Conservation (phyloP, 2,888 invertebrate species). For the Epinotia brunnichana region DNA sequence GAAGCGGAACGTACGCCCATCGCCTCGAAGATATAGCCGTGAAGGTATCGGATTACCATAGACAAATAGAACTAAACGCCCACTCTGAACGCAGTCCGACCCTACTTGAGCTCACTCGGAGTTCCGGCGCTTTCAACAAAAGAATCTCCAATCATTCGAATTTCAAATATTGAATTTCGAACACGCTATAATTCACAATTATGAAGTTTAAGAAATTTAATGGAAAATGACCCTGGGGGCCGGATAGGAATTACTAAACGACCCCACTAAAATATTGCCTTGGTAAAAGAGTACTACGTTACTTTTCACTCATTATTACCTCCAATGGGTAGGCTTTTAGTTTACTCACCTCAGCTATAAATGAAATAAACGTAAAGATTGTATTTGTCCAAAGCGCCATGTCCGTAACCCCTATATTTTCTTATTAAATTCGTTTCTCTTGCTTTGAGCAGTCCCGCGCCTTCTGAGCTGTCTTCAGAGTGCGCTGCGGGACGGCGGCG, state of each 20-base stretch:
- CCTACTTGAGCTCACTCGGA: conserved; percentile 38
- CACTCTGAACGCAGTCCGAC: conserved; percentile 61
- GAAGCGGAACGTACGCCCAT: conserved; percentile 27
- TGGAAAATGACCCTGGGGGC: not conserved
- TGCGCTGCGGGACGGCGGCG: conserved; percentile 50
- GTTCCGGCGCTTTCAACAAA: not conserved
- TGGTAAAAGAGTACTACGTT: not conserved
- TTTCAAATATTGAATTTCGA: not conserved
- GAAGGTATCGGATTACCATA: conserved; percentile 45
- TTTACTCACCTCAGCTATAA: not conserved
- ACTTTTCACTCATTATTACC: not conserved
- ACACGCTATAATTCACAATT: not conserved
- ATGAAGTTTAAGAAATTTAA: not conserved
- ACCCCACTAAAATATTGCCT: not conserved
- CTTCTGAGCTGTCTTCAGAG: conserved; percentile 57
- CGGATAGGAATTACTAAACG: not conserved
- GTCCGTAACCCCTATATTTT: conserved; percentile 47
- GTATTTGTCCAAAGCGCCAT: conserved; percentile 8
- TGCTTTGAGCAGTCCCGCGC: conserved; percentile 43
- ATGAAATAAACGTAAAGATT: not conserved
- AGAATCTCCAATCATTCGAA: not conserved
- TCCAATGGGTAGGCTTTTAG: too few species aligned
- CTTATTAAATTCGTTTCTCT: conserved; percentile 53
- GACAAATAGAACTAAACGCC: conserved; percentile 53
- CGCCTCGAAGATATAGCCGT: conserved; percentile 29